Evolutionary conservation across 2,797 vertebrate species (phyloP).

Genomic region (Siniperca obscura): DNA sequence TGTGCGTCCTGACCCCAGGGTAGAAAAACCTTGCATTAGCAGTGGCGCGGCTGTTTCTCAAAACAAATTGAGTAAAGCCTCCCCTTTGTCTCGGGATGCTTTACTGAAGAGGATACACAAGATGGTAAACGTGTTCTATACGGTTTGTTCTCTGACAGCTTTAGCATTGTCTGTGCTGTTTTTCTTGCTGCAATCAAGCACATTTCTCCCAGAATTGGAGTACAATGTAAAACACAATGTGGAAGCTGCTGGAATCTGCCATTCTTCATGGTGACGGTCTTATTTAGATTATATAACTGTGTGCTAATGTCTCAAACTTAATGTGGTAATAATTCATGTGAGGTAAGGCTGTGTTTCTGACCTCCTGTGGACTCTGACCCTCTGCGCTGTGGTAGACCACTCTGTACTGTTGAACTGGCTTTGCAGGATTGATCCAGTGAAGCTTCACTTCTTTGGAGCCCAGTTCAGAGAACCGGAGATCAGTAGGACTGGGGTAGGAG

Average conservation of each 20-base stretch:
- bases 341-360: slow-evolving; percentile 67
- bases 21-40: not conserved
- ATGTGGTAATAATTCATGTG: not conserved
- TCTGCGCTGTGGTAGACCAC: slow-evolving; percentile 91
- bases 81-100: not conserved
- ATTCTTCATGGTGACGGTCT: not conserved
- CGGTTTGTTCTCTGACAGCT: not conserved
- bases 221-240: not conserved
- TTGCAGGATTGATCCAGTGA: slow-evolving; percentile 88
- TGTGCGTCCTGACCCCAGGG: not conserved
- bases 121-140: not conserved
- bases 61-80: too few relatives aligned
- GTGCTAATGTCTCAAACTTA: not conserved
- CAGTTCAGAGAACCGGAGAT: slow-evolving; percentile 88
- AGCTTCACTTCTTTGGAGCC: slow-evolving; percentile 89
- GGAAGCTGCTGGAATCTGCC: not conserved
- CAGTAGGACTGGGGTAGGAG: slow-evolving; percentile 85
- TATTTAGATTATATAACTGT: slow-evolving; percentile 7
- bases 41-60: not conserved
- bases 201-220: not conserved
- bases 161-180: not conserved
- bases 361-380: slow-evolving; percentile 89
- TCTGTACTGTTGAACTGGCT: slow-evolving; percentile 86
- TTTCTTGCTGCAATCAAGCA: not conserved
- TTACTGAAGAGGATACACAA: not conserved